Base-by-base conservation (phyloP, 2,113 vertebrate species). In the Columbina picui region DNA sequence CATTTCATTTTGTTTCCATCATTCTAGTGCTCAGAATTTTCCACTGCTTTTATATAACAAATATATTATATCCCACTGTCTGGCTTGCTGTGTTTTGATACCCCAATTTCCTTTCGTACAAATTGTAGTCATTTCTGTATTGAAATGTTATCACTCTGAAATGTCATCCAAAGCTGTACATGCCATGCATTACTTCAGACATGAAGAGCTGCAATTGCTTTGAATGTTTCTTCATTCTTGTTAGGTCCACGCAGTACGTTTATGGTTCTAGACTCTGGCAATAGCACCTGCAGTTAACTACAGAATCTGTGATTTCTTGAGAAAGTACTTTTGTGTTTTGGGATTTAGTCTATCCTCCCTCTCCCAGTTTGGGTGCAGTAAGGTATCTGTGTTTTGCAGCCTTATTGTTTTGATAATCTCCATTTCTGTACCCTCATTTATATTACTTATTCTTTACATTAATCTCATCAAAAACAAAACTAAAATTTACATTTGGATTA, bases 291-390 rank as follows among this genome's bases (percentile, higher is more conserved):
- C 34, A 39, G 18, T 47, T 75, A 17, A 34, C 61, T 57, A 27
- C 27, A 52, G 20, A 69, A 34, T 63, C 32, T 71, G 20, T 32
- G 21, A 16, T 25, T 70, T 23, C 36, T 69, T 47, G 36, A 75
- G 30, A 67, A 52, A 69, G 10, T 61, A 23, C 21, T 86, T 81
- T 26, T 53, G 8, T 43, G 8, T 38, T 74, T 64, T 22, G 30
- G 27, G 11, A 32, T 89, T 57, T 49, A n/a, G 17, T 25, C 86
- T 61, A 49, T 71, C 79, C 19, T 20, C 7, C 2, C 14, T 49
- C 8, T 12, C 1, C 2, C 29, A n/a, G 3, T 39, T 27, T 50
- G 17, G 9, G 4, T 73, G 10, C 63, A 55, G 0, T 59, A 47
- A 41, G 7, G 39, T 79, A 1, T 64, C 78, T 65, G 14, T 71